Base-by-base conservation (phyloP, 2,113 vertebrate species). In the Bos indicus region DNA sequence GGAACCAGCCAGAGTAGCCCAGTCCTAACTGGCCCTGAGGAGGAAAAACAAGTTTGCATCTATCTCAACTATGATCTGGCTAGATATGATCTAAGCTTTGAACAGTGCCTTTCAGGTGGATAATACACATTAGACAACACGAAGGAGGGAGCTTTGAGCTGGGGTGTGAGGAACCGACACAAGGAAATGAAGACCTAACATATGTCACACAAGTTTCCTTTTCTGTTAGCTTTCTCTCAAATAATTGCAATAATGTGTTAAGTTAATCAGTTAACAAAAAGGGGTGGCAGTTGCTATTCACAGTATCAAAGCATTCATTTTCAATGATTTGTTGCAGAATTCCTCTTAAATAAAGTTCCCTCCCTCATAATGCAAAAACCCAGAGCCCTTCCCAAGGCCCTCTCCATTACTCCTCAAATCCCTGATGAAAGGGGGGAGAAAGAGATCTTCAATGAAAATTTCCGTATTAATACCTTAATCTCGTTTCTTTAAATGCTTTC, bases 21-120 rank as follows among this genome's bases (percentile, higher is more conserved):
- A 86, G 97, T 97, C 90, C n/a, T 87, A 85, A 92, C 96, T 95
- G 77, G 95, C 64, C 43, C 13, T 30, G 48, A 13, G 33, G 57
- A 96, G 96, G 71, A 77, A 97, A 98, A 98, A 94, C 95, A 97
- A 94, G 40, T 56, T 91, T 30, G 17, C 10, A 33, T 85, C 90
- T 93, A 87, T 97, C 97, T 96, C 93, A 60, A 88, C 52, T 57
- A 46, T 56, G 71, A 97, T 91, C 92, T 94, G 40, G 40, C 33
- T 77, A 57, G 91, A 84, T 94, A 82, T 2, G 46, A 91, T 56
- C 91, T 97, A 91, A 91, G 87, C 86, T 96, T 40, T 78, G 67
- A 92, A 82, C 7, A n/a, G 77, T 56, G 62, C 43, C 85, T 93
- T 98, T 94, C 30, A 94, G 57, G 94, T 46, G 64, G 30, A 8